phyloP scores from a whole-genome alignment of 2,888 invertebrate genomes.

The Noctua janthe region DNA sequence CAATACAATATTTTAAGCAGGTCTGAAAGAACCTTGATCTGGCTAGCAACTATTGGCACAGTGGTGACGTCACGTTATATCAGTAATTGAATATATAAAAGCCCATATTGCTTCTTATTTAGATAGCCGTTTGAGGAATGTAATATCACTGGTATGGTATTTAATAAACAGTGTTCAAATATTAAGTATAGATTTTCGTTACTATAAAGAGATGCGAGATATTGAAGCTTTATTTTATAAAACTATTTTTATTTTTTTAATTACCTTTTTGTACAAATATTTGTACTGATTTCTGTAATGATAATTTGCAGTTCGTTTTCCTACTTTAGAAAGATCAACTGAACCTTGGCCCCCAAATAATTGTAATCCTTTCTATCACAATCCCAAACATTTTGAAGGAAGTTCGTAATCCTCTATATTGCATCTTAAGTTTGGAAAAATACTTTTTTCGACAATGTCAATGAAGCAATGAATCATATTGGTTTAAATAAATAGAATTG shows the following conservation, averaged over 20 bases:
- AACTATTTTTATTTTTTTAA: neutral
- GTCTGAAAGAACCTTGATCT: neutral
- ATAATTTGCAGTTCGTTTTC: neutral
- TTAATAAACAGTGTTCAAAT: slow-evolving; percentile 22
- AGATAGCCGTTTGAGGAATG: neutral
- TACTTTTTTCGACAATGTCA: neutral
- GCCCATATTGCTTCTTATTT: slow-evolving; percentile 20
- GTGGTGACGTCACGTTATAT: neutral
- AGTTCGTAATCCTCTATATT: neutral
- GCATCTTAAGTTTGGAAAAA: neutral
- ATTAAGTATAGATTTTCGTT: slow-evolving; percentile 11
- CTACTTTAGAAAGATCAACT: neutral
- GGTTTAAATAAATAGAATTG: neutral
- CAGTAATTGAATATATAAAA: neutral
- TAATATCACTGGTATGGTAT: slow-evolving; percentile 24
- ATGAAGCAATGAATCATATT: neutral
- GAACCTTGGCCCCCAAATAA: neutral
- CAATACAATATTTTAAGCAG: no score
- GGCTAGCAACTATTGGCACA: neutral
- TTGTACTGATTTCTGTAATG: neutral
- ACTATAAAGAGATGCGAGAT: neutral
- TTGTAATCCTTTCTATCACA: neutral
- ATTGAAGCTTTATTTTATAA: neutral
- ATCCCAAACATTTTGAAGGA: neutral
- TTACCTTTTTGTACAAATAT: neutral